phyloP scores from a whole-genome alignment of 1,140 invertebrate species.

The Eubasilissa regina region DNA sequence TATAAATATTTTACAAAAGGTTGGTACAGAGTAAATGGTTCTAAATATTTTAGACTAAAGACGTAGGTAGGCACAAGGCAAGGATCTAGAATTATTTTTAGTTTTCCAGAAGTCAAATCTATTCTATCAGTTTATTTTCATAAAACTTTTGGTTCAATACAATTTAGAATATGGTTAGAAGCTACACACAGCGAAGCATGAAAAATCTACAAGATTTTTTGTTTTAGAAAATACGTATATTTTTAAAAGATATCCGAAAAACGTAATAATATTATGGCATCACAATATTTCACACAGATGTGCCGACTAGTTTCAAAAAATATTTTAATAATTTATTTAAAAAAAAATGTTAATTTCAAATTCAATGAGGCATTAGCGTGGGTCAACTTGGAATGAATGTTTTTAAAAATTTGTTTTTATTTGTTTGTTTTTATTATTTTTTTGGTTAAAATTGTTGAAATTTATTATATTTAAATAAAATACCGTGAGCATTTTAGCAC shows the following conservation, averaged over 20 bases:
- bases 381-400: no score
- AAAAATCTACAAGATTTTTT: constrained; percentile 10
- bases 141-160: constrained; percentile 36
- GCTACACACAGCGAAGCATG: constrained; percentile 18
- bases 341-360: neutral
- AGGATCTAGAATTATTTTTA: constrained; percentile 33
- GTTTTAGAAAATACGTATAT: neutral
- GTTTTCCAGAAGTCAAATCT: constrained; percentile 6
- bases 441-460: neutral
- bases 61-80: constrained; percentile 36
- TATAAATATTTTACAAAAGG: constrained; percentile 35
- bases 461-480: no score
- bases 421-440: neutral
- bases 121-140: constrained; percentile 38
- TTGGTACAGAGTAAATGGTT: constrained; percentile 33
- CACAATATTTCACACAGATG: neutral
- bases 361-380: neutral
- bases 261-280: neutral
- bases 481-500: no score
- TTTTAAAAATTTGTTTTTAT: neutral
- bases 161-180: constrained; percentile 32
- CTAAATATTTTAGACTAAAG: constrained; percentile 18
- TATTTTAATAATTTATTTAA: neutral
- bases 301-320: no score
- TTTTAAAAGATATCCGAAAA: neutral